phyloP scores from a whole-genome alignment of 2,113 vertebrate species.

The Hiodon tergisus region DNA sequence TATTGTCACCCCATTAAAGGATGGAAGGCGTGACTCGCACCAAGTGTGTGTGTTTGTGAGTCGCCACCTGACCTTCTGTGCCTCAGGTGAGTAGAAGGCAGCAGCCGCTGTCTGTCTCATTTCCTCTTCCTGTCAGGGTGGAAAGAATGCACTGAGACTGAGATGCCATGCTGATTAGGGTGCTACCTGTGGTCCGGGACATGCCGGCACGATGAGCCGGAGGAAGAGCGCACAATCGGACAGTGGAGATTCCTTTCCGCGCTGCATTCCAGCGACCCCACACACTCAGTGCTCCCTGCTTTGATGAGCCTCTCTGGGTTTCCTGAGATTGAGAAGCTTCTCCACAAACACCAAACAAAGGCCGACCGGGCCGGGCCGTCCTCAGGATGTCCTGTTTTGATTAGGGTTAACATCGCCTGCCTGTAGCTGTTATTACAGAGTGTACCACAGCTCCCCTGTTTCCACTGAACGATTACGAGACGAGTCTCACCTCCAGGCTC shows the following conservation, averaged over 20 bases:
- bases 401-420: constrained; percentile 92
- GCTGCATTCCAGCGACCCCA: constrained; percentile 74
- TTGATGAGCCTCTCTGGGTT: constrained; percentile 97
- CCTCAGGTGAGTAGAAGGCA: constrained; percentile 28
- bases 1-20: too few species aligned
- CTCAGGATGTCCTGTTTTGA: constrained; percentile 99
- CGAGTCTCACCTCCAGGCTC: too few species aligned
- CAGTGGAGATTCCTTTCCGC: constrained; percentile 98
- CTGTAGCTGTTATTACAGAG: constrained; percentile 92
- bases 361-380: constrained; percentile 72
- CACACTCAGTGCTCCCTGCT: constrained; percentile 75
- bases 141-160: constrained; percentile 53
- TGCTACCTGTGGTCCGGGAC: constrained; percentile 61
- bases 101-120: constrained; percentile 33
- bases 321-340: constrained; percentile 99
- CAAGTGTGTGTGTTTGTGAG: constrained; percentile 1
- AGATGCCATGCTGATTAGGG: constrained; percentile 61
- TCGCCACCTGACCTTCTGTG: constrained; percentile 20
- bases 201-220: constrained; percentile 64
- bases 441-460: constrained; percentile 49
- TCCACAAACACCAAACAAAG: constrained; percentile 77
- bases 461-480: too few species aligned
- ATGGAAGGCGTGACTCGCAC: too few species aligned
- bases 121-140: constrained; percentile 38
- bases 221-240: constrained; percentile 97